A percentile compares a stretch with the other conserved stretches of the same genome.
Evolutionary conservation across 2,797 vertebrate genomes (phyloP).

Genomic region (Coregonus ussuriensis): DNA sequence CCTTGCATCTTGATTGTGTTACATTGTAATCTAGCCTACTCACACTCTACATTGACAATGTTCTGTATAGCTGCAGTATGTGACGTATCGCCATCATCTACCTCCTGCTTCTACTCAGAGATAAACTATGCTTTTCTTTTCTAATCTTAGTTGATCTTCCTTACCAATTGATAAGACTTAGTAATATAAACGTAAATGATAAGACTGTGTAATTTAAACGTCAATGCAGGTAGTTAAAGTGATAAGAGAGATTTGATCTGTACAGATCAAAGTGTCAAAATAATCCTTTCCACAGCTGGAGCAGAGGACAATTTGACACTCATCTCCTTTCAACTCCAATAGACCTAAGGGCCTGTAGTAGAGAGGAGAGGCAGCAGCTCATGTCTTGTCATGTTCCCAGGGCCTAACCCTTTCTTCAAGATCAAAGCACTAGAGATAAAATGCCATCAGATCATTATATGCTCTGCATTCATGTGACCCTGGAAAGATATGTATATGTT

Average conservation of each 20-base stretch:
- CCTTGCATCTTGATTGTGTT: not conserved
- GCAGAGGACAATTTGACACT: constrained; percentile 51
- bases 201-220: not conserved
- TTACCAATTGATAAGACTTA: not conserved
- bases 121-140: not conserved
- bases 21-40: not conserved
- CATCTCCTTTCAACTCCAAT: constrained; percentile 24
- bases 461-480: constrained; percentile 14
- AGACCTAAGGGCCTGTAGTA: constrained; percentile 46
- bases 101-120: not conserved
- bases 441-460: constrained; percentile 2
- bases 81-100: not conserved
- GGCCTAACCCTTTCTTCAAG: constrained; percentile 50
- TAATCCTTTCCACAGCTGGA: constrained; percentile 3
- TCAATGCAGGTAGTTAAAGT: not conserved
- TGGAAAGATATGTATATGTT: constrained; percentile 35
- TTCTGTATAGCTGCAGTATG: not conserved
- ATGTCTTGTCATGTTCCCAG: constrained; percentile 58
- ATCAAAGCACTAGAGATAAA: constrained; percentile 56
- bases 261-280: not conserved
- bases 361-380: constrained; percentile 15
- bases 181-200: no score
- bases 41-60: not conserved
- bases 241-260: not conserved
- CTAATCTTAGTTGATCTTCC: not conserved